Evolutionary conservation across 2,113 vertebrate species (phyloP), one percentile per base, ranked within the genome.

Genomic region (Sebastes fasciatus): DNA sequence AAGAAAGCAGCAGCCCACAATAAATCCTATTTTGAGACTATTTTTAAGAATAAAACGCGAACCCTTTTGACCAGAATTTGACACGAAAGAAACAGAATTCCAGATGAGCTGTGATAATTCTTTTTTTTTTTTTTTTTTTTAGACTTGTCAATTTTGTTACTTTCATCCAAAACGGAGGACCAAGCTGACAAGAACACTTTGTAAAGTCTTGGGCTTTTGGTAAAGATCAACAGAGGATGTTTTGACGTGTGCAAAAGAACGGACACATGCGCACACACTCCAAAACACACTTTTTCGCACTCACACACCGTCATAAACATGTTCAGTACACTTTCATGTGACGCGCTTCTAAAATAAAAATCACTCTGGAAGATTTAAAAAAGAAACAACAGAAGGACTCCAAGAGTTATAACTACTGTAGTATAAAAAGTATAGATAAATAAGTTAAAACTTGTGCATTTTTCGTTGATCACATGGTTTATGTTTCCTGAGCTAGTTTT

Each of bases 401-500:
- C 96, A 97, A 98, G 98, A 99, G 97, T 98, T 99, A 93, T 97
- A 98, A 99, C 98, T 99, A 99, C 98, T 99, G 98, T 99, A 99
- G 98, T 97, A 98, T 98, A 99, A 99, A 98, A 98, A 92, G 96
- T 97, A 98, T 98, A 99, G 98, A 94, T 93, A 94, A 98, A 96
- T 99, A 99, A 99, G 97, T 99, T 98, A 98, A 95, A 96, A 98
- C 97, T 98, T 99, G 98, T 99, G 97, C 97, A 97, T 99, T 98
- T 93, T 91, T 96, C 96, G 96, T 97, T 97, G 96, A 97, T 98
- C 97, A 97, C 97, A 97, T 96, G 93, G 95, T 98, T 96, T 98
- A 96, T 89, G 96, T 98, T 97, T 97, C 96, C 96, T 97, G 96
- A 96, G 95, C 97, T 99, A 99, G 97, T 99, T 98, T 97, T 99